Evolutionary conservation across 1,140 invertebrate species (phyloP).

Genomic region (Aphidius gifuensis): DNA sequence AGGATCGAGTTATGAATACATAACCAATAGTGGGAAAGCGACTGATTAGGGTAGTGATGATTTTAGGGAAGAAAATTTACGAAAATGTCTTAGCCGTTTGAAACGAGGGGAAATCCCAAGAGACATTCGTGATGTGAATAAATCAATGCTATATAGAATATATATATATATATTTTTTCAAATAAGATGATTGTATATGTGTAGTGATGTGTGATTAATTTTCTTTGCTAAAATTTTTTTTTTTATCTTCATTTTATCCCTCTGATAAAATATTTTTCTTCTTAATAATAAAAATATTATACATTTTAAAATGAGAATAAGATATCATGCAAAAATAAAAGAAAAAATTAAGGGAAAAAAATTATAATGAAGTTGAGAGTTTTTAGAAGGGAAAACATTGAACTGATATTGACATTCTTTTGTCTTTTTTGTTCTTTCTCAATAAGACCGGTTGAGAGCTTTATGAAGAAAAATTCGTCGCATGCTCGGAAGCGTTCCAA

Average conservation of each 20-base stretch:
- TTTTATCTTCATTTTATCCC: too few species aligned
- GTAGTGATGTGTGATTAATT: too few species aligned
- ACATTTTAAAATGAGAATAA: too few species aligned
- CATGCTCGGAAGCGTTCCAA: constrained; percentile 20
- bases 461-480: constrained; percentile 26
- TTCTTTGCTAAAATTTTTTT: too few species aligned
- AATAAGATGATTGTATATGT: too few species aligned
- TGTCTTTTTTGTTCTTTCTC: constrained; percentile 7
- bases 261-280: too few species aligned
- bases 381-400: not conserved
- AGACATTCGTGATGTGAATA: constrained; percentile 48
- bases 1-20: too few species aligned
- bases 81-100: not conserved
- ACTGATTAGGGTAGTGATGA: not conserved
- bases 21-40: too few species aligned
- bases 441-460: constrained; percentile 8
- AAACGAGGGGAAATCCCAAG: constrained; percentile 12
- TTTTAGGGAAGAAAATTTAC: too few species aligned
- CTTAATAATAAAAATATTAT: too few species aligned
- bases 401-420: constrained; percentile 24
- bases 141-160: constrained; percentile 28
- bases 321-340: too few species aligned
- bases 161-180: not conserved
- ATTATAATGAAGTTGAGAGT: not conserved
- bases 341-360: not conserved